Conservation (phyloP, 1,140 invertebrate genomes). For the Lamellibrachia luymesi region DNA sequence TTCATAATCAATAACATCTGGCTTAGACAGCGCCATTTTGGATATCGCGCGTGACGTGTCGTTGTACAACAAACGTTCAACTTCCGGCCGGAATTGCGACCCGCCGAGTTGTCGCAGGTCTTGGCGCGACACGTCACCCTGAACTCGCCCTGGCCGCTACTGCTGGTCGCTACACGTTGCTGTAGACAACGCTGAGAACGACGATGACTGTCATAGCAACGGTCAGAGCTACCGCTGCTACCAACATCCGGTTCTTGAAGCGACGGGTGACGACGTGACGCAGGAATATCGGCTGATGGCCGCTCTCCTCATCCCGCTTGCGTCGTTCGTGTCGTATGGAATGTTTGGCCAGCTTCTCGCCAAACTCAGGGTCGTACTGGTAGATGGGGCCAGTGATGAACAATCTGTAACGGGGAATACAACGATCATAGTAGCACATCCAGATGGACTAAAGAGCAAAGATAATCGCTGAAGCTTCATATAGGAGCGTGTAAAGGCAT, state of each 20-base stretch:
- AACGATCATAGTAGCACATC: not conserved
- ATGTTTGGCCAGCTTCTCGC: not conserved
- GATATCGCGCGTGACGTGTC: not conserved
- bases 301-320: not conserved
- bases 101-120: not conserved
- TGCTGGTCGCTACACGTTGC: conserved; percentile 14
- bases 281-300: conserved; percentile 21
- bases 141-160: not conserved
- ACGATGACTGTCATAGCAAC: conserved; percentile 26
- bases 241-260: conserved; percentile 24
- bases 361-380: not conserved
- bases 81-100: not conserved
- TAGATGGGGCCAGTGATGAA: not conserved
- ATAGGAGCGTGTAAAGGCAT: no score
- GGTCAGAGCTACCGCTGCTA: conserved; percentile 7
- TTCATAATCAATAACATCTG: not conserved
- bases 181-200: conserved; percentile 27
- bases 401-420: not conserved
- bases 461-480: no score
- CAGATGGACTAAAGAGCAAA: no score
- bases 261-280: conserved; percentile 21
- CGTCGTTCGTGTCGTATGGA: not conserved
- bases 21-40: not conserved
- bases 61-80: not conserved
- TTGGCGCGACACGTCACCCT: no score